Evolutionary conservation across 2,888 invertebrate genomes (phyloP).

Genomic region (Machimus atricapillus): DNA sequence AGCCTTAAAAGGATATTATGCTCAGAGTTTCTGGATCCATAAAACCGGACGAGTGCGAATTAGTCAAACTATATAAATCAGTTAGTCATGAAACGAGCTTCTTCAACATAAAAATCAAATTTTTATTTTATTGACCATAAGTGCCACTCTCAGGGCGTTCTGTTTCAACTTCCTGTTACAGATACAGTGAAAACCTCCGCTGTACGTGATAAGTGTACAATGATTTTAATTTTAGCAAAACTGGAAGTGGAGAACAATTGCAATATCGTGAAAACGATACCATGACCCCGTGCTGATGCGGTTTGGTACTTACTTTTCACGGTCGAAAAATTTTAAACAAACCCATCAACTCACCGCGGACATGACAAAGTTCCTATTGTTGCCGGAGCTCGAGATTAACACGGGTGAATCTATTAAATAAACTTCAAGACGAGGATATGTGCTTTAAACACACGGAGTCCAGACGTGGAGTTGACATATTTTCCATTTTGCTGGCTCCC

Average conservation of each 20-base stretch:
- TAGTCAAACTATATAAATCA: neutral
- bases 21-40: neutral
- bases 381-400: neutral
- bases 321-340: neutral
- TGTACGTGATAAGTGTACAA: neutral
- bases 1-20: neutral
- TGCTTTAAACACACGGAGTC: neutral
- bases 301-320: neutral
- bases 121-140: neutral
- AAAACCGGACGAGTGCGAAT: neutral
- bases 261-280: neutral
- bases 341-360: neutral
- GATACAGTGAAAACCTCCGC: neutral
- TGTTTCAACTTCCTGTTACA: neutral
- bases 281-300: neutral
- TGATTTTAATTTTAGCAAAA: neutral
- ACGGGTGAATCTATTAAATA: neutral
- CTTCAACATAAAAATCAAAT: neutral
- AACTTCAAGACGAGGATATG: neutral
- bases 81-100: neutral
- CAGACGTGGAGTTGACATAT: neutral
- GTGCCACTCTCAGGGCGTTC: neutral
- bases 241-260: neutral
- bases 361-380: neutral
- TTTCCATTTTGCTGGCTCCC: neutral